Evolutionary conservation across 2,888 invertebrate genomes (phyloP).

Genomic region (Heliconius cydno): DNA sequence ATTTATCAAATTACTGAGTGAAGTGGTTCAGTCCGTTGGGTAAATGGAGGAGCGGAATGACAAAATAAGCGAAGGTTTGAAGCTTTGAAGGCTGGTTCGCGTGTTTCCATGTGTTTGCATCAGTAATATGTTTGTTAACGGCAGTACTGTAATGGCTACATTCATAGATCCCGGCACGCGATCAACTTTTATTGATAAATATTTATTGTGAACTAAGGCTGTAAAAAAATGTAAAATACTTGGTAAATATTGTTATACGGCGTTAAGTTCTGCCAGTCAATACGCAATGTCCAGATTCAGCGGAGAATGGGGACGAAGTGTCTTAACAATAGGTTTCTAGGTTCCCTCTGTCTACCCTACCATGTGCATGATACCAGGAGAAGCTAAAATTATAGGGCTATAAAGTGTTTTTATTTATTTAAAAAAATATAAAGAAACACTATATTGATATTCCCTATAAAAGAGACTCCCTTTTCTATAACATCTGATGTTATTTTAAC

Average conservation of each 20-base stretch:
- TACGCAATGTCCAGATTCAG: too few relatives aligned
- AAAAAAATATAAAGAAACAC: background rate
- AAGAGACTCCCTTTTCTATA: background rate
- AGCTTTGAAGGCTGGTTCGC: slow-evolving; percentile 79
- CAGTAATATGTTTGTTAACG: slow-evolving; percentile 82
- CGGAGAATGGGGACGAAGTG: too few relatives aligned
- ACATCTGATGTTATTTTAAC: background rate
- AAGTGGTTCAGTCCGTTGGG: slow-evolving; percentile 60
- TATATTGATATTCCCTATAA: background rate
- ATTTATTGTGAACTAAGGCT: background rate
- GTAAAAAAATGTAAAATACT: too few relatives aligned
- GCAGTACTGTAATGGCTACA: slow-evolving; percentile 77
- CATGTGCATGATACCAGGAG: too few relatives aligned
- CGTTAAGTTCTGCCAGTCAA: background rate
- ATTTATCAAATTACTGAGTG: slow-evolving; percentile 69
- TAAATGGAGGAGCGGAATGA: slow-evolving; percentile 65
- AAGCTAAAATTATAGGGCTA: too few relatives aligned
- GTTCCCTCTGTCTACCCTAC: too few relatives aligned
- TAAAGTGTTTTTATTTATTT: background rate
- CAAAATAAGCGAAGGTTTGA: slow-evolving; percentile 80
- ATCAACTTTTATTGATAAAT: slow-evolving; percentile 57
- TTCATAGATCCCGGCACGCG: slow-evolving; percentile 80
- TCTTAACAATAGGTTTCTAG: too few relatives aligned
- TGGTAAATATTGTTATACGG: background rate
- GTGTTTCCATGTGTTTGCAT: slow-evolving; percentile 82